Percentiles rank a stretch among this genome's conserved stretches.
Evolutionary conservation across 2,888 invertebrate species (phyloP).

Genomic region (Drosophila subquinaria): DNA sequence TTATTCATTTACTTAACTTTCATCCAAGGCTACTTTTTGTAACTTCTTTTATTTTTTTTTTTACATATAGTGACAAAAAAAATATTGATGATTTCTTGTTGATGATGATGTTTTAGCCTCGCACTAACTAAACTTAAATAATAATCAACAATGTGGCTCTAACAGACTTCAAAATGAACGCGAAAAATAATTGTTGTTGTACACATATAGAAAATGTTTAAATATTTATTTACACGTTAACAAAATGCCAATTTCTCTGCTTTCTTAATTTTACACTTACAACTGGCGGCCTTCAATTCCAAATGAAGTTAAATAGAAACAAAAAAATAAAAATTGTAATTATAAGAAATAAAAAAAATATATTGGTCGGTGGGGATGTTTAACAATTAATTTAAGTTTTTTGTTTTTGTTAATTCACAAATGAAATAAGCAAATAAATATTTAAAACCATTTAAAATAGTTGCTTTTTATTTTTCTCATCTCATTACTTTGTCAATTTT

Average conservation of each 20-base stretch:
- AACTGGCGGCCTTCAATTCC: slow-evolving; percentile 42
- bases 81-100: slow-evolving; percentile 25
- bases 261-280: slow-evolving; percentile 25
- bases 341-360: slow-evolving; percentile 20
- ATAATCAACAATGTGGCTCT: slow-evolving; percentile 85
- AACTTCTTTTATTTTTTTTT: slow-evolving; percentile 27
- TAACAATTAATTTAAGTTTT: slow-evolving; percentile 46
- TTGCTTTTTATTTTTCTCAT: slow-evolving; percentile 11
- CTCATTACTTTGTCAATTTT: background rate
- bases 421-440: slow-evolving; percentile 16
- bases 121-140: slow-evolving; percentile 85
- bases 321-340: slow-evolving; percentile 14
- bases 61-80: slow-evolving; percentile 40
- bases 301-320: slow-evolving; percentile 23
- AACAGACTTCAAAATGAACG: slow-evolving; percentile 77
- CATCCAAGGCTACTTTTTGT: slow-evolving; percentile 16
- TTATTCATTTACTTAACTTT: slow-evolving; percentile 4
- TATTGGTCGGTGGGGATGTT: slow-evolving; percentile 81
- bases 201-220: slow-evolving; percentile 51
- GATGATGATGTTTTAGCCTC: slow-evolving; percentile 80
- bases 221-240: slow-evolving; percentile 52
- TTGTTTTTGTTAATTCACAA: slow-evolving; percentile 9
- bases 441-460: slow-evolving; percentile 27
- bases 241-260: slow-evolving; percentile 41
- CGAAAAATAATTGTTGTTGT: slow-evolving; percentile 44